Conservation (phyloP, 2,888 invertebrate species). For the Tenthredo distinguenda region DNA sequence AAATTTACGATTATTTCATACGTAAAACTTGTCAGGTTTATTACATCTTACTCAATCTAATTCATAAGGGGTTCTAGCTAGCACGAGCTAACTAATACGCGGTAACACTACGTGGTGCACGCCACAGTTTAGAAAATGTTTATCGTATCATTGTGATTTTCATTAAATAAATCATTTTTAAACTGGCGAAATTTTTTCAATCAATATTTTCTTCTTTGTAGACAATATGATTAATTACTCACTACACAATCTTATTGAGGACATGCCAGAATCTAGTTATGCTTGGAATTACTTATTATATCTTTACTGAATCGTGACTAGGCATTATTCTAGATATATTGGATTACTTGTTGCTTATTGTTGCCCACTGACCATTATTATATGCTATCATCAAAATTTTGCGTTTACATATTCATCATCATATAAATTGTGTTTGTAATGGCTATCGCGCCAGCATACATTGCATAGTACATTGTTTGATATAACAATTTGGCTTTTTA, state of each 20-base stretch:
- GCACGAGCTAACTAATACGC: conserved; percentile 33
- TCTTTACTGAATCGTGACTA: conserved; percentile 48
- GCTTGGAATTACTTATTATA: conserved; percentile 8
- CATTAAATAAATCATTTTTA: background rate
- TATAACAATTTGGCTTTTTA: conserved; percentile 60
- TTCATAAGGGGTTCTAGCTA: background rate
- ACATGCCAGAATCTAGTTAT: conserved; percentile 37
- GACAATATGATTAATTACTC: conserved; percentile 23
- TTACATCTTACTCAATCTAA: conserved; percentile 29
- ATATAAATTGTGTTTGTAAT: conserved; percentile 58
- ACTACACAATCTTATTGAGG: background rate
- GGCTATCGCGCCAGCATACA: conserved; percentile 13
- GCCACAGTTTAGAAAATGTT: conserved; percentile 3
- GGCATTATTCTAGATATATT: conserved; percentile 34
- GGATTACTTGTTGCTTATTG: conserved; percentile 44
- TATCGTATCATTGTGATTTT: background rate
- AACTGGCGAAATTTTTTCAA: background rate
- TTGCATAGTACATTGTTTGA: conserved; percentile 60
- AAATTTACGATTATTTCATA: conserved; percentile 5
- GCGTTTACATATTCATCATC: conserved; percentile 36
- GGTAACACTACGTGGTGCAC: background rate
- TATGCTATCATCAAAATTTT: conserved; percentile 21
- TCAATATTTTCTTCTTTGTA: conserved; percentile 1
- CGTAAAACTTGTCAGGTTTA: conserved; percentile 20
- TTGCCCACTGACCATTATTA: conserved; percentile 19